Base-by-base conservation (phyloP, 2,113 vertebrate genomes). In the Myocastor coypus region DNA sequence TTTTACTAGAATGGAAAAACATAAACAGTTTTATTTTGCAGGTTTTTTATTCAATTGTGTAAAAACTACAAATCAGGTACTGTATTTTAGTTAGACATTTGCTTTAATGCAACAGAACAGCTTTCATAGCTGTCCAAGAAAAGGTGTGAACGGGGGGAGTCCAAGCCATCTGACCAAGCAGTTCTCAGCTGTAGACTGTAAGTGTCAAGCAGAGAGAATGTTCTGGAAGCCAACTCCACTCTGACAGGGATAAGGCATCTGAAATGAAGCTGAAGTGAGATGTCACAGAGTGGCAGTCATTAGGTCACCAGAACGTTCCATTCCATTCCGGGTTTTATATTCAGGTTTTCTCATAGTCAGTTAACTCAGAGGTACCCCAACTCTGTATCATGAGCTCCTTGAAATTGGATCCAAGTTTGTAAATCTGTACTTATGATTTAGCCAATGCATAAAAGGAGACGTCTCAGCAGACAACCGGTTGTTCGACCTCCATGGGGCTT, bases 31-130 rank as follows among this genome's bases (percentile, higher is more conserved):
- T 97, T 98, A 97, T 98, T 98, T 96, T 95, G 95, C 98, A 98
- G 98, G 24, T 68, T 92, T 98, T 98, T 98, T 98, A 98, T 98
- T 98, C 97, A 94, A 96, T 98, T 98, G 97, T 98, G 98, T 99
- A 98, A 98, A 98, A 98, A 98, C 89, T 97, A 97, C 97, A 97
- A 98, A 98, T 97, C 98, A 98, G 98, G 98, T 99, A 98, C 98
- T 99, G 98, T 98, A 98, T 97, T 98, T 98, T 98, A 98, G 98
- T 97, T 97, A 94, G 97, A 97, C 87, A 92, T 98, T 98, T 98
- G 98, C 98, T 98, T 98, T 98, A 98, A 97, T 97, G 89, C 98
- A 98, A 69, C 84, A 93, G 30, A 97, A 87, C 94, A 96, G 97
- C 94, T 97, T 97, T 97, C 94, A 52, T 92, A 97, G 97, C 97